A percentile compares a stretch with the other conserved stretches of the same genome.
Evolutionary conservation across 2,113 vertebrate genomes (phyloP).

Genomic region (Ia io): DNA sequence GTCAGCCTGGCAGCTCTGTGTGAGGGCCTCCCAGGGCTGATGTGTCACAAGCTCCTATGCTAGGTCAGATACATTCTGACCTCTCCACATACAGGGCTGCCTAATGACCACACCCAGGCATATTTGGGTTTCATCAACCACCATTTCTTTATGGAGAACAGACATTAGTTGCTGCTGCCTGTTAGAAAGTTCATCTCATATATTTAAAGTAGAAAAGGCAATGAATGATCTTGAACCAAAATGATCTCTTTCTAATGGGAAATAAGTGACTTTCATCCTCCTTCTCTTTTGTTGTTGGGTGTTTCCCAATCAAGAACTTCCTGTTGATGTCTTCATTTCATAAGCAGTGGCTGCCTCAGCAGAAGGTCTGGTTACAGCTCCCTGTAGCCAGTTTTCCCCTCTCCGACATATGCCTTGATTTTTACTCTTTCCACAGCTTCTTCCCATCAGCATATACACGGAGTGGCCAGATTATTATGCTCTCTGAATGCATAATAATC

Average conservation of each 20-base stretch:
- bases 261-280: neutral
- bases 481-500: no score
- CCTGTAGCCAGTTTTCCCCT: neutral
- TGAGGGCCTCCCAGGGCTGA: neutral
- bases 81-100: neutral
- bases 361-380: no score
- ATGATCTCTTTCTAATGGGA: neutral
- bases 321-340: neutral
- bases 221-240: neutral
- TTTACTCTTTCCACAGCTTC: neutral
- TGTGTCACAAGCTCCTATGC: neutral
- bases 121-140: neutral
- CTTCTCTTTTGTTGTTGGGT: neutral
- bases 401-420: neutral
- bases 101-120: neutral
- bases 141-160: neutral
- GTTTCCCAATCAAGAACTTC: neutral
- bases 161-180: neutral
- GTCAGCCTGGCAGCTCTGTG: neutral
- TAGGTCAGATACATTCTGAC: rapidly evolving
- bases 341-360: neutral
- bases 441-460: no score
- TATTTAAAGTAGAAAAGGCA: neutral
- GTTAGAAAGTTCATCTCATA: neutral
- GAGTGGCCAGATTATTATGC: no score